phyloP scores from a whole-genome alignment of 2,797 vertebrate genomes.

The Myripristis jacobus region DNA sequence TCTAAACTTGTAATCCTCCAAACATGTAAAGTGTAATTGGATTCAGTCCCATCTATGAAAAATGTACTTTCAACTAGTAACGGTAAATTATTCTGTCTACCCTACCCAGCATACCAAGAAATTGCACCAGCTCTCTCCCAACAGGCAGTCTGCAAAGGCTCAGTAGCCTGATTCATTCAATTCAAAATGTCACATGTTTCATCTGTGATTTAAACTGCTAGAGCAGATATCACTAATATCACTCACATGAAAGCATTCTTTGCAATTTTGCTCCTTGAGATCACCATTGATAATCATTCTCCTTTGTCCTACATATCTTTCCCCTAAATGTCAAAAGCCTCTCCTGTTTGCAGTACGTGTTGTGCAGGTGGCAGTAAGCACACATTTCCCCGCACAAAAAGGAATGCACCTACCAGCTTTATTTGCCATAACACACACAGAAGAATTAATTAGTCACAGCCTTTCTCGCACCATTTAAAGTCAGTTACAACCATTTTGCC shows the following conservation, averaged over 20 bases:
- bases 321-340: no score
- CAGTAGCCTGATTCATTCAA: background rate
- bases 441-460: no score
- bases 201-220: background rate
- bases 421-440: no score
- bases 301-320: no score
- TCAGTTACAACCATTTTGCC: no score
- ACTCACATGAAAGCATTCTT: background rate
- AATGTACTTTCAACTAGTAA: background rate
- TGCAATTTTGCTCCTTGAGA: background rate
- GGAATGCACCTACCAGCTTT: no score
- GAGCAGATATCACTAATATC: background rate
- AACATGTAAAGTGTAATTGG: background rate
- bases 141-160: background rate
- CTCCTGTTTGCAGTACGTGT: no score
- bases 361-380: no score
- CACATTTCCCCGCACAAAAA: no score
- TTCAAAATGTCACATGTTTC: background rate
- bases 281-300: background rate
- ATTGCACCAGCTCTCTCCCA: background rate
- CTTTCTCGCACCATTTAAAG: no score
- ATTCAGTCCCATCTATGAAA: slow-evolving; percentile 13
- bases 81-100: background rate
- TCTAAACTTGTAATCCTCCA: background rate
- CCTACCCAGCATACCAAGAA: background rate